Evolutionary conservation across 2,113 vertebrate genomes (phyloP).

Genomic region (Genyomyrus donnyi): DNA sequence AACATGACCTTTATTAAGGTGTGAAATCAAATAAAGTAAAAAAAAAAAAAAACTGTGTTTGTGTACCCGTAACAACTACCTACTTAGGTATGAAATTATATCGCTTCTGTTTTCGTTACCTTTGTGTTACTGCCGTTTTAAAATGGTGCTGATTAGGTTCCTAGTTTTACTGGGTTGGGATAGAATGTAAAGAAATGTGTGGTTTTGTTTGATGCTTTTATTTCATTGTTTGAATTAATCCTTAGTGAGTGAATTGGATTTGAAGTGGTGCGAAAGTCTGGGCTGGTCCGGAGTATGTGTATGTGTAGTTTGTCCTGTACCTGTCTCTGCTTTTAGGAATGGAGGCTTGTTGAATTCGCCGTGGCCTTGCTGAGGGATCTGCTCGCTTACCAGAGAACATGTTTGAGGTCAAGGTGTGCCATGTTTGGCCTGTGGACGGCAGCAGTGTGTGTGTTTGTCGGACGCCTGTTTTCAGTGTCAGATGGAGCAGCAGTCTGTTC

Average conservation of each 20-base stretch:
- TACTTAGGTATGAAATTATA: not conserved
- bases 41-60: not conserved
- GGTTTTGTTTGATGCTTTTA: not conserved
- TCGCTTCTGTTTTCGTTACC: not conserved
- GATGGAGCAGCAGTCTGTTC: not conserved
- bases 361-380: not conserved
- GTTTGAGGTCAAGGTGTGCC: not conserved
- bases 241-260: not conserved
- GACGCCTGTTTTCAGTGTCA: not conserved
- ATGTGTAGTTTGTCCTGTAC: not conserved
- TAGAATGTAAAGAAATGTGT: not conserved
- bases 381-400: not conserved
- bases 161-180: not conserved
- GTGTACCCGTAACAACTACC: not conserved
- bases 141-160: not conserved
- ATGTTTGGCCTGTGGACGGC: not conserved
- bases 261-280: not conserved
- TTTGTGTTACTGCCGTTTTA: not conserved
- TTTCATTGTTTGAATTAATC: not conserved
- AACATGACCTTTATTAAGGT: not conserved
- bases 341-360: not conserved
- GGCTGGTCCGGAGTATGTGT: not conserved
- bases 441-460: not conserved
- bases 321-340: not conserved
- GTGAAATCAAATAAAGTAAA: not conserved